phyloP scores from a whole-genome alignment of 2,113 vertebrate species.

The Colius striatus region DNA sequence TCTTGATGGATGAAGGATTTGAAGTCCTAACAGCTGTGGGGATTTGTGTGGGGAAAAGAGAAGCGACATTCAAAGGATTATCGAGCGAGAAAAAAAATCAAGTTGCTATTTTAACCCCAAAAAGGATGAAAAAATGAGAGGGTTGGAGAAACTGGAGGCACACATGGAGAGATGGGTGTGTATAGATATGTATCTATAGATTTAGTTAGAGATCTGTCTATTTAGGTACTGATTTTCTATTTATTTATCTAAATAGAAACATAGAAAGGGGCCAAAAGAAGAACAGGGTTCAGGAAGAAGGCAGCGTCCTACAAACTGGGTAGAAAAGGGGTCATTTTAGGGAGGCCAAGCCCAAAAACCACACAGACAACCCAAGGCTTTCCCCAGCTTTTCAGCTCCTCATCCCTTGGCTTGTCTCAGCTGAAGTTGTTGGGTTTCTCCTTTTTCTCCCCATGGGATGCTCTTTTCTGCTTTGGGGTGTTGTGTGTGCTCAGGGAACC shows the following conservation, averaged over 20 bases:
- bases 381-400: not conserved
- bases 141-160: not conserved
- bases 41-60: conserved; percentile 56
- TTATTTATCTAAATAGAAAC: not conserved
- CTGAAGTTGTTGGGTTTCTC: not conserved
- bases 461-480: not conserved
- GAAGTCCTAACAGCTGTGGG: conserved; percentile 75
- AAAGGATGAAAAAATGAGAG: not conserved
- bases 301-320: not conserved
- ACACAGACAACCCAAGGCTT: no score
- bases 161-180: not conserved
- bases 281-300: not conserved
- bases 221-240: not conserved
- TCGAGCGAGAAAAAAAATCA: conserved; percentile 12
- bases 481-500: not conserved
- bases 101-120: not conserved
- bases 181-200: not conserved
- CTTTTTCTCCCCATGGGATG: not conserved
- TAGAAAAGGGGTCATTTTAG: not conserved
- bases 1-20: conserved; percentile 68
- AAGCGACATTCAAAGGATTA: conserved; percentile 69
- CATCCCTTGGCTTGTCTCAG: not conserved
- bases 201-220: not conserved
- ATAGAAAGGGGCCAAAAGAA: not conserved
- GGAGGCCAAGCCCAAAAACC: not conserved